Conservation (phyloP, 1,140 invertebrate genomes). For the Belonocnema kinseyi region DNA sequence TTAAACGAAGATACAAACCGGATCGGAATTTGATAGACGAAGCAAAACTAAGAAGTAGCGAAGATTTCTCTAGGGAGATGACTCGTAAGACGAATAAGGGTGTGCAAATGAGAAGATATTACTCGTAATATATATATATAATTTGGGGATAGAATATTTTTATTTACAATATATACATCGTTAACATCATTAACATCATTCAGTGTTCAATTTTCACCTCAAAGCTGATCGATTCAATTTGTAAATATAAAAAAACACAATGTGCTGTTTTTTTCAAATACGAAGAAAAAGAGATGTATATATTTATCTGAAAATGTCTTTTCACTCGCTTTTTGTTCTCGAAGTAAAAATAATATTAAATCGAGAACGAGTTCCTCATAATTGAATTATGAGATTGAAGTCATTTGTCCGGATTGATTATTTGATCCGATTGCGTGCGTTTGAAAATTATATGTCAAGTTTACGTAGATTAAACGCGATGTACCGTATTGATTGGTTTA, state of each 20-base stretch:
- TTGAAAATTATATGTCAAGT: slow-evolving; percentile 23
- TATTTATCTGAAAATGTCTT: too few species aligned
- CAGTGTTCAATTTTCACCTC: not conserved
- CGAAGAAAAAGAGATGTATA: too few species aligned
- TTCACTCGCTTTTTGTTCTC: too few species aligned
- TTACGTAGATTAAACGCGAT: slow-evolving; percentile 13
- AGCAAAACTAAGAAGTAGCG: slow-evolving; percentile 10
- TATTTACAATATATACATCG: slow-evolving; percentile 64
- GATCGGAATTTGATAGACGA: slow-evolving; percentile 12
- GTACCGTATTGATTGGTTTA: not conserved
- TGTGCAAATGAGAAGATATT: slow-evolving; percentile 3
- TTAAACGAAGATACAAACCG: slow-evolving; percentile 36
- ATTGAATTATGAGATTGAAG: slow-evolving; percentile 8
- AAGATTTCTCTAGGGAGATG: slow-evolving; percentile 56
- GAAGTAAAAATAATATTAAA: too few species aligned
- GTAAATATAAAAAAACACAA: not conserved
- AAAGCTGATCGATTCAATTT: not conserved
- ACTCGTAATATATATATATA: not conserved
- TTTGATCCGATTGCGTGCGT: not conserved
- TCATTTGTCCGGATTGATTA: not conserved
- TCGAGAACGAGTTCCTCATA: too few species aligned
- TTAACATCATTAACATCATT: not conserved
- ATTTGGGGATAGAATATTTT: slow-evolving; percentile 44
- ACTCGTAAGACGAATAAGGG: slow-evolving; percentile 53
- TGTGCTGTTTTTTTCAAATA: not conserved